phyloP scores from a whole-genome alignment of 2,888 invertebrate genomes.

The Campaea margaritaria region DNA sequence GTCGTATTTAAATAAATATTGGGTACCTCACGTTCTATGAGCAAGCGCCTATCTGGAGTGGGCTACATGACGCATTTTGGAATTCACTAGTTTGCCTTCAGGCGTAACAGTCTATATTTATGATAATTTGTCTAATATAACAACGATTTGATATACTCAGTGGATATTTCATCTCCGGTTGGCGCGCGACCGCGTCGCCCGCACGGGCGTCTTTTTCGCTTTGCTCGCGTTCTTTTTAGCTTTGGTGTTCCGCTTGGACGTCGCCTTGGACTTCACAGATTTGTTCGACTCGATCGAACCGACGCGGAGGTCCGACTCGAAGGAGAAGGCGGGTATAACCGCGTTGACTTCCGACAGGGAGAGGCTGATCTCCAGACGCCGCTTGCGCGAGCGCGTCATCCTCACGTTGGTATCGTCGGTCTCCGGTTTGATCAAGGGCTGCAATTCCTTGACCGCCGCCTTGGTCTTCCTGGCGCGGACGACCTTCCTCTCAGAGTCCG shows the following conservation, averaged over 20 bases:
- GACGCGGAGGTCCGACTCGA: conserved; percentile 70
- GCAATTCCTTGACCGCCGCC: conserved; percentile 27
- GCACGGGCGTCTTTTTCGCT: conserved; percentile 60
- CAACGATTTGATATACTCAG: conserved; percentile 6
- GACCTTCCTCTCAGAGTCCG: conserved; percentile 58
- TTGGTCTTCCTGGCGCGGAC: conserved; percentile 58
- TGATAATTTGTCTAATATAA: conserved; percentile 42
- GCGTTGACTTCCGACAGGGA: conserved; percentile 69
- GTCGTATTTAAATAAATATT: conserved; percentile 22
- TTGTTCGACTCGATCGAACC: conserved; percentile 64
- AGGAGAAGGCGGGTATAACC: conserved; percentile 64
- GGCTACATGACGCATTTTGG: conserved; percentile 35
- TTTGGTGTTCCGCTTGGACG: conserved; percentile 47
- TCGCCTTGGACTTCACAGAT: conserved; percentile 52
- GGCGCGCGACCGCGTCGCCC: conserved; percentile 62
- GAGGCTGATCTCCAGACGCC: conserved; percentile 70
- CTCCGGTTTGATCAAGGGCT: conserved; percentile 51
- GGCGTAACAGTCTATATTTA: conserved; percentile 57
- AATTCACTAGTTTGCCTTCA: conserved; percentile 47
- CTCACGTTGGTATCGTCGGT: conserved; percentile 55
- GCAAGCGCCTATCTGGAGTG: conserved; percentile 18
- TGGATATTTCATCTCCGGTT: conserved; percentile 65
- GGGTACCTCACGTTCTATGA: conserved; percentile 47
- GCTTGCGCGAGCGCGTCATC: conserved; percentile 71
- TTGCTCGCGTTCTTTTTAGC: conserved; percentile 62